Evolutionary conservation across 2,113 vertebrate species (phyloP).

Genomic region (Thermophis baileyi): DNA sequence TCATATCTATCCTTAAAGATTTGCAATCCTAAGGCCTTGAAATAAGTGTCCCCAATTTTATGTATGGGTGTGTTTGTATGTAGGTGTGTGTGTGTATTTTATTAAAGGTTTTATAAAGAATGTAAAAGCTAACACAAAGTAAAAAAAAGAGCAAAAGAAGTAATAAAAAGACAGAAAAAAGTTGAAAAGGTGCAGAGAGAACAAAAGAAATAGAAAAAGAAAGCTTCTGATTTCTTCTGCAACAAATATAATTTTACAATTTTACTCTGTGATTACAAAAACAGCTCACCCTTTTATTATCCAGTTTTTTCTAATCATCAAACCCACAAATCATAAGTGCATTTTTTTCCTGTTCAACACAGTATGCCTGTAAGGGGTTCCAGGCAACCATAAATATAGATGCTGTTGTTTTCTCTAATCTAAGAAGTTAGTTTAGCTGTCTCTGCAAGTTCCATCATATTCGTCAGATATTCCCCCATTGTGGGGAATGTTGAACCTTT

Average conservation of each 20-base stretch:
- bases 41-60: background rate
- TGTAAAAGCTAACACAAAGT: background rate
- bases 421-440: background rate
- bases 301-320: background rate
- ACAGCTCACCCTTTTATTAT: background rate
- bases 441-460: background rate
- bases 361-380: background rate
- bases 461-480: background rate
- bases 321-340: background rate
- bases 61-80: background rate
- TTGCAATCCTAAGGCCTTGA: background rate
- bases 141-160: background rate
- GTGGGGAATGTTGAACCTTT: background rate
- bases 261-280: background rate
- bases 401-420: background rate
- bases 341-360: background rate
- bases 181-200: background rate
- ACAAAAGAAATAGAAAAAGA: background rate
- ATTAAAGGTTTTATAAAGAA: background rate
- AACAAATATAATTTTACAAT: background rate
- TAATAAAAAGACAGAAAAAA: background rate
- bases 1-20: background rate
- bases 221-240: background rate
- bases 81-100: background rate
- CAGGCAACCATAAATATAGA: background rate